Evolutionary conservation across 2,113 vertebrate species (phyloP), one percentile per base, ranked within the genome.

Genomic region (Romanogobio albipinnatus): DNA sequence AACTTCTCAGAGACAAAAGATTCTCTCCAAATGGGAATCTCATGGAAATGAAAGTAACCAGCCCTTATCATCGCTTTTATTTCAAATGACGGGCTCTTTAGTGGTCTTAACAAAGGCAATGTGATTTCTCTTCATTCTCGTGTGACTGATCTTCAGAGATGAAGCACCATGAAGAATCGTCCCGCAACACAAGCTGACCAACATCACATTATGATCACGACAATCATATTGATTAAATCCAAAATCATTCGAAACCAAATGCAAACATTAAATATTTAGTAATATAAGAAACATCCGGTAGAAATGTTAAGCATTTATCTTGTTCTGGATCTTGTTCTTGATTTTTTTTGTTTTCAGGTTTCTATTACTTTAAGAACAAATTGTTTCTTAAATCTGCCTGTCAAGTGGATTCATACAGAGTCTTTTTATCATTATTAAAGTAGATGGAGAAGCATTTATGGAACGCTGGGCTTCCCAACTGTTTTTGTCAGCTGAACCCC

Each of bases 1-100:
- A 86, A 90, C 61, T 84, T 75, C 83, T 84, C 76, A 26, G 84
- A 90, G 86, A 92, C 88, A 91, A 90, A 91, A 87, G 78, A 87
- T 83, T 75, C 61, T 71, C 79, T 80, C 88, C 91, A 93, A 93
- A 94, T 91, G 92, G 91, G 90, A 86, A 82, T 86, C 85, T 84
- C 73, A 85, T 45, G 82, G 6, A 87, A 90, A 88, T 88, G 39
- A 90, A 90, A 91, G 86, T 71, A 89, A 90, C 66, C 80, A 80
- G 82, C 85, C 86, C 86, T 87, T 81, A 81, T 59, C 62, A 8
- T 74, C 88, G 83, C 84, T 89, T 90, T 90, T 90, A 88, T 90
- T 86, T 74, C 22, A 19, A 81, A 86, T 24, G 76, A 64, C 62
- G 5, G 47, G 73, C 71, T 87, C 71, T 71, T 82, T 73, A 87